Base-by-base conservation (phyloP, 2,113 vertebrate genomes). In the Scomber colias region DNA sequence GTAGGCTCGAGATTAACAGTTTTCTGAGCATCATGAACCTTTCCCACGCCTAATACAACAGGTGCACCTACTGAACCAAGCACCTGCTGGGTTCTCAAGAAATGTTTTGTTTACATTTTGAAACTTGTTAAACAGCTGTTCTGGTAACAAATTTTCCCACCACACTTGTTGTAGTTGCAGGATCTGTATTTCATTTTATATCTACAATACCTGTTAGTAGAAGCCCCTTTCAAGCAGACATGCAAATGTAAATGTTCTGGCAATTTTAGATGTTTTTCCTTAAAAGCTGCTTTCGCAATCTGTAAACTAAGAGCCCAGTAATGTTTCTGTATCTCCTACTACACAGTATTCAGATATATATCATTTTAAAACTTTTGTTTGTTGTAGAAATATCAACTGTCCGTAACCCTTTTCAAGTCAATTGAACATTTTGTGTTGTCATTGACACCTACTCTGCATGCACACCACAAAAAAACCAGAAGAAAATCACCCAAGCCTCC, bases 131-230 rank as follows among this genome's bases (percentile, higher is more conserved):
- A 40, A 12, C 12, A 5, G 13, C 15, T 46, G 14, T 62, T 53
- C 48, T 31, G 60, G 30, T 75, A 78, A 64, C 49, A 48, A 82
- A 31, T 50, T 46, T 72, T 72, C 75, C 75, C 64, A 15, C 2
- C 57, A 69, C 7, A 76, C 35, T 4, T 27, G 51, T 53, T 67
- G 4, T 46, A 14, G 50, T 75, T 75, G 60, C 65, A 77, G 40
- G 61, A 65, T 80, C 74, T 56, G 75, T 46, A 21, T 77, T 77
- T 80, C 8, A n/a, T 54, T 70, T 77, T 56, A 40, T 30, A 51
- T 57, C 21, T 51, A 6, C 51, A 27, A 12, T n/a, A 79, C 13
- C 17, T n/a, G 60, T 55, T 15, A 17, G 13, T 65, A 17, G 17
- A 50, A 48, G 15, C 21, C 53, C 11, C 53, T 44, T 31, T 80